Evolutionary conservation across 2,113 vertebrate genomes (phyloP).

Genomic region (Acrocephalus arundinaceus): DNA sequence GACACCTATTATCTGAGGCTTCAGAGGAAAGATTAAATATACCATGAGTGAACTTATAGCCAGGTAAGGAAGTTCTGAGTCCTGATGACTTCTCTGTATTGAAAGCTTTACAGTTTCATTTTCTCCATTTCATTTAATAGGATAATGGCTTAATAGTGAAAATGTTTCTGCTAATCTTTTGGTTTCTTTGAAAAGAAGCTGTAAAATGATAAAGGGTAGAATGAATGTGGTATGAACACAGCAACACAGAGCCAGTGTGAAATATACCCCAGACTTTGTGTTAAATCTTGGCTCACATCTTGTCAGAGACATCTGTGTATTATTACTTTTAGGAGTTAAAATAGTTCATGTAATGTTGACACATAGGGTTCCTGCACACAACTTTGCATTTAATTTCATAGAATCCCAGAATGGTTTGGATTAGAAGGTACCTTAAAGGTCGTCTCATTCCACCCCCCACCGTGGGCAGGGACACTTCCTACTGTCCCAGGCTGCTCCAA

Average conservation of each 20-base stretch:
- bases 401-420: not conserved
- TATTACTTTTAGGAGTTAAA: not conserved
- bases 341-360: not conserved
- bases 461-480: not conserved
- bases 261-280: not conserved
- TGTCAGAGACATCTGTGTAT: not conserved
- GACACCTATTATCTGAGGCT: not conserved
- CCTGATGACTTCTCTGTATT: not conserved
- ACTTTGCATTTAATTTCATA: not conserved
- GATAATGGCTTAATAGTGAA: not conserved
- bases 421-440: not conserved
- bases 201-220: not conserved
- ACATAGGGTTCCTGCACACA: not conserved
- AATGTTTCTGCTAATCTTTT: not conserved
- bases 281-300: not conserved
- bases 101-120: not conserved
- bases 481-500: rapidly evolving
- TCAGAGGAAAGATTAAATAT: not conserved
- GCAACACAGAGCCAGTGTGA: not conserved
- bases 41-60: not conserved
- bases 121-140: not conserved
- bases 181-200: not conserved
- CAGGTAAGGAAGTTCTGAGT: not conserved
- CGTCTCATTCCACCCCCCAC: not conserved
- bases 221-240: not conserved